These are phyloP conservation scores for Amphipyra berbera DNA, from an alignment of 2,888 invertebrate species.

Conservation along the genomic window DNA sequence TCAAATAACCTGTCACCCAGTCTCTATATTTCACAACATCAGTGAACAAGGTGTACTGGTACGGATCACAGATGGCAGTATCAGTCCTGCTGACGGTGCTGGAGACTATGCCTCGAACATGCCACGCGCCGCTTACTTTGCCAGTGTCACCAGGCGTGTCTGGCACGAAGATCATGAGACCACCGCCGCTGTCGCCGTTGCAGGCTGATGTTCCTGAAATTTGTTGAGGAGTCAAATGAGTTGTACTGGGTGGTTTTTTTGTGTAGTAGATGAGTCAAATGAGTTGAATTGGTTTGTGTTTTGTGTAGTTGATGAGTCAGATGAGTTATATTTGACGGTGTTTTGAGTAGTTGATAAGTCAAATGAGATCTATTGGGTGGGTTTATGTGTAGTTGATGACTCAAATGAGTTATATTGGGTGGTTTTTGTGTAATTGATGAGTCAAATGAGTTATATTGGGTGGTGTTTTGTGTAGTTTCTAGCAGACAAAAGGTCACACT, in stretches of 20 bases:
- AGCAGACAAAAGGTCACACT: too few relatives aligned
- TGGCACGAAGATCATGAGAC: slow-evolving; percentile 76
- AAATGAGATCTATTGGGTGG: too few relatives aligned
- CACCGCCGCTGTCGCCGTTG: slow-evolving; percentile 88
- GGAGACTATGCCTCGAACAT: slow-evolving; percentile 73
- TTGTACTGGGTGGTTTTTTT: too few relatives aligned
- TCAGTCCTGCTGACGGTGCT: slow-evolving; percentile 61
- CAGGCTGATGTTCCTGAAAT: slow-evolving; percentile 83
- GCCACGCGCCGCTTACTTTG: slow-evolving; percentile 64
- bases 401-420: too few relatives aligned
- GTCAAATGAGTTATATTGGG: too few relatives aligned
- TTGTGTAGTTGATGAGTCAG: too few relatives aligned
- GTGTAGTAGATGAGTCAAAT: not conserved
- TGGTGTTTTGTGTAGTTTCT: too few relatives aligned
- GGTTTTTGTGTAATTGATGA: too few relatives aligned
- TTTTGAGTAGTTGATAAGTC: too few relatives aligned
- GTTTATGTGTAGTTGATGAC: too few relatives aligned
- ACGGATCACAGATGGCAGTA: slow-evolving; percentile 77
- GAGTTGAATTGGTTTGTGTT: too few relatives aligned
- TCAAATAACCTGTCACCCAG: slow-evolving; percentile 65
- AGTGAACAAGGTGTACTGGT: slow-evolving; percentile 82
- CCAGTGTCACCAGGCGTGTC: slow-evolving; percentile 55
- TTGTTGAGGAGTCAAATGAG: not conserved
- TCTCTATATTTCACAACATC: slow-evolving; percentile 73
- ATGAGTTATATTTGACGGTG: too few relatives aligned